phyloP scores from a whole-genome alignment of 1,140 invertebrate species.

The Calephelis virginiensis region DNA sequence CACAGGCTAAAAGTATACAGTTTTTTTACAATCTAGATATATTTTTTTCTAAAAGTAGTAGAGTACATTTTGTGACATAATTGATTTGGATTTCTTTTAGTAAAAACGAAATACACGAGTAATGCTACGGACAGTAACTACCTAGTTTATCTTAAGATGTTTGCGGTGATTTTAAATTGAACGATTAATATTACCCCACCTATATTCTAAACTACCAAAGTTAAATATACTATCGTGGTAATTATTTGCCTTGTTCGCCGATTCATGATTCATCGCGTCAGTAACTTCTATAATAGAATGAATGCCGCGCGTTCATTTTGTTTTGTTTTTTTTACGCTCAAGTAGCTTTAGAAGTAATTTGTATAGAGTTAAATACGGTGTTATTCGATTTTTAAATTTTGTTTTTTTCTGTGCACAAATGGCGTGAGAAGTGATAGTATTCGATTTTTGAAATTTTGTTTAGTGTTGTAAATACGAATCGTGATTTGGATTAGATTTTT shows the following conservation, averaged over 20 bases:
- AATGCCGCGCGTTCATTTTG: constrained; percentile 37
- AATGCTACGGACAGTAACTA: too few species aligned
- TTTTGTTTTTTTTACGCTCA: constrained; percentile 37
- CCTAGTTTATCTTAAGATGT: too few species aligned
- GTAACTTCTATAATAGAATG: constrained; percentile 45
- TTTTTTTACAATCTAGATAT: too few species aligned
- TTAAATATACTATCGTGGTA: constrained; percentile 40
- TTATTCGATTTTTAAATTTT: constrained; percentile 27
- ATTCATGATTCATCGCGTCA: constrained; percentile 55
- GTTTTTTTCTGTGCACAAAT: constrained; percentile 23
- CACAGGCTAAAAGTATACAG: too few species aligned
- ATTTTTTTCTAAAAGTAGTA: too few species aligned
- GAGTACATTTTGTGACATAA: too few species aligned
- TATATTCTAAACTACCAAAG: background rate
- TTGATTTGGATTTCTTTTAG: too few species aligned
- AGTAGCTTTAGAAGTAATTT: constrained; percentile 25
- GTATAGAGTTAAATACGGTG: background rate
- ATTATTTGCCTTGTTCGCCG: constrained; percentile 61
- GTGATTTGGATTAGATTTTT: too few species aligned
- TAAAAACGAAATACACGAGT: too few species aligned
- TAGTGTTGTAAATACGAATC: constrained; percentile 23
- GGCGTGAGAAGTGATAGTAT: constrained; percentile 6
- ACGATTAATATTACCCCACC: background rate
- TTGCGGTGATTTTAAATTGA: background rate
- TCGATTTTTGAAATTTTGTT: constrained; percentile 25